Evolutionary conservation across 2,113 vertebrate species (phyloP), one percentile per base, ranked within the genome.

Genomic region (Melanostigma gelatinosum): DNA sequence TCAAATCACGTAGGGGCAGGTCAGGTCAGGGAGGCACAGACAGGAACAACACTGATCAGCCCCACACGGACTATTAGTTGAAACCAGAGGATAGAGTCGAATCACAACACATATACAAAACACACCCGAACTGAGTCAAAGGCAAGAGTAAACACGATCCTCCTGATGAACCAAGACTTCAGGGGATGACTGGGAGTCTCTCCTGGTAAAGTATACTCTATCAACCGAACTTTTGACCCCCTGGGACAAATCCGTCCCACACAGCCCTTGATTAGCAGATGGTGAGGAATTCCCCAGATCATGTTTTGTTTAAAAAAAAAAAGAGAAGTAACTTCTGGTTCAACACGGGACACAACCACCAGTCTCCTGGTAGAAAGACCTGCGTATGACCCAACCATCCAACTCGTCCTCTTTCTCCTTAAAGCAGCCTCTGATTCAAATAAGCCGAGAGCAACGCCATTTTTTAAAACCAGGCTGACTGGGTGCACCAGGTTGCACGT

Each of bases 171-270:
- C 32, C 60, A 79, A 34, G 66, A 66, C 72, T n/a, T n/a, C 29
- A n/a, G 52, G 16, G 52, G 64, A 32, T 48, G 58, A 78, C 72
- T 79, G 57, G 74, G 57, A 42, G 70, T 71, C n/a, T 61, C 66
- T 42, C 46, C 38, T 38, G 46, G 16, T 54, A 29, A 40, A 71
- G 32, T 68, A 60, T 24, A 70, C 70, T 64, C 24, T 60, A 65
- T 52, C 40, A 60, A 69, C 32, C 58, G 66, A 72, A 77, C 64
- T 27, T 69, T 69, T 55, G 15, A 57, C 71, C 65, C 54, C 54
- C 40, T 32, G n/a, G n/a, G 65, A 70, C 20, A 58, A 50, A 75
- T 65, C 64, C 55, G 11, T 16, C 20, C 29, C 18, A 48, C 27
- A 34, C 40, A 32, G 57, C 34, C 15, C 61, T 40, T 29, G 72